phyloP scores from a whole-genome alignment of 2,888 invertebrate genomes.

The Peribatodes rhomboidaria region DNA sequence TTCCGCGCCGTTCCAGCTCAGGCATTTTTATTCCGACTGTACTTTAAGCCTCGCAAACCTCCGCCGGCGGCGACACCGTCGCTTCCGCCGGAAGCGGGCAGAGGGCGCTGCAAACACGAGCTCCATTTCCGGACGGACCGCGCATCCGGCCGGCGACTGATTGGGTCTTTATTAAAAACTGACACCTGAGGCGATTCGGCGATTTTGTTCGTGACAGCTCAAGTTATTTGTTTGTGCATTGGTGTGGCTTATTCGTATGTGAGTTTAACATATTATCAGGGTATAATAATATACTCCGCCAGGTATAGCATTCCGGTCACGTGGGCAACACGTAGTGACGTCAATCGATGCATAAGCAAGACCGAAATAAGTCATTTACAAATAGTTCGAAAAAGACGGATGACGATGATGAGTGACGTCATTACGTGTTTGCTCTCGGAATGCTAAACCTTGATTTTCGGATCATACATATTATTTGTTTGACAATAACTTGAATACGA shows the following conservation, averaged over 20 bases:
- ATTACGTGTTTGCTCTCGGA: too few relatives aligned
- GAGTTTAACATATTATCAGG: neutral
- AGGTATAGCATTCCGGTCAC: too few relatives aligned
- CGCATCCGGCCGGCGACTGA: constrained; percentile 80
- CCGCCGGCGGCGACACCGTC: constrained; percentile 67
- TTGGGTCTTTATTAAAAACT: constrained; percentile 85
- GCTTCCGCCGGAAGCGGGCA: constrained; percentile 68
- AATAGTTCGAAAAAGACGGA: too few relatives aligned
- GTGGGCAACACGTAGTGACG: too few relatives aligned
- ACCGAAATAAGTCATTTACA: too few relatives aligned
- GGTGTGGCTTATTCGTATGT: neutral
- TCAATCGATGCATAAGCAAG: too few relatives aligned
- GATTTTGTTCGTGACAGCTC: constrained; percentile 20
- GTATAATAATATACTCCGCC: too few relatives aligned
- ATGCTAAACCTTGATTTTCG: too few relatives aligned
- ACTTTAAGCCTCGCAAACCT: constrained; percentile 42
- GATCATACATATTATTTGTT: too few relatives aligned
- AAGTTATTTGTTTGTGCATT: constrained; percentile 26
- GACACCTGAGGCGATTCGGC: constrained; percentile 78
- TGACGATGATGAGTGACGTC: too few relatives aligned
- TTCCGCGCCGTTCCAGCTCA: constrained; percentile 9
- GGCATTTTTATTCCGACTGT: constrained; percentile 29
- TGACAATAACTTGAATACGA: too few relatives aligned
- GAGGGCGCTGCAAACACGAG: constrained; percentile 79
- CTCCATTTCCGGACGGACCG: constrained; percentile 82